Percentiles rank a stretch among this genome's conserved stretches.
These are phyloP conservation scores for Orthonevra nobilis DNA, from an alignment of 2,888 invertebrate species.

Conservation along the genomic window DNA sequence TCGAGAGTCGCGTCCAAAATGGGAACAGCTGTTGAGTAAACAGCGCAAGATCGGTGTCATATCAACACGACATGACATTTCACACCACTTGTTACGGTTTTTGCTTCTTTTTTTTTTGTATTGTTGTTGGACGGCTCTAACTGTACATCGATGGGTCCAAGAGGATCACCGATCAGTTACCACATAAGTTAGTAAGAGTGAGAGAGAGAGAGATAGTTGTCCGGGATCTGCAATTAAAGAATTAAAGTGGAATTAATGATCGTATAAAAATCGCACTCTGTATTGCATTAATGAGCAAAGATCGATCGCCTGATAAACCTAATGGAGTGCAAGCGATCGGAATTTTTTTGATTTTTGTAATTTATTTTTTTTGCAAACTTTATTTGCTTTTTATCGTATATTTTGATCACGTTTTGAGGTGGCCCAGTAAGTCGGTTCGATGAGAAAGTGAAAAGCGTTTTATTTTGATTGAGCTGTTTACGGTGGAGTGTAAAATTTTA, in stretches of 20 bases:
- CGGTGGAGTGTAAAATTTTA: too few species aligned
- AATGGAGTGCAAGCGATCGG: conserved; percentile 54
- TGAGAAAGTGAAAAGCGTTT: conserved; percentile 1
- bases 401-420: conserved; percentile 17
- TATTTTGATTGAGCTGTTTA: conserved; percentile 52
- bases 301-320: conserved; percentile 57
- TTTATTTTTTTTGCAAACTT: background rate
- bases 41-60: conserved; percentile 30
- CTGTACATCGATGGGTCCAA: conserved; percentile 5
- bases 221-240: too few species aligned
- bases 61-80: conserved; percentile 64
- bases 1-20: conserved; percentile 3
- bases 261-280: conserved; percentile 57
- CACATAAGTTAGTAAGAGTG: too few species aligned
- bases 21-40: conserved; percentile 21
- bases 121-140: conserved; percentile 9
- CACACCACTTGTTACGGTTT: conserved; percentile 47
- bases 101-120: too few species aligned
- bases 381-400: background rate
- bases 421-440: background rate
- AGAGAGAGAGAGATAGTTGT: too few species aligned
- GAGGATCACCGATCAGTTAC: background rate
- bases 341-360: background rate
- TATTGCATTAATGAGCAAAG: conserved; percentile 60
- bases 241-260: conserved; percentile 58